These are phyloP conservation scores for Neocrepidodera transversa DNA, from an alignment of 2,888 invertebrate genomes.

Conservation along the genomic window DNA sequence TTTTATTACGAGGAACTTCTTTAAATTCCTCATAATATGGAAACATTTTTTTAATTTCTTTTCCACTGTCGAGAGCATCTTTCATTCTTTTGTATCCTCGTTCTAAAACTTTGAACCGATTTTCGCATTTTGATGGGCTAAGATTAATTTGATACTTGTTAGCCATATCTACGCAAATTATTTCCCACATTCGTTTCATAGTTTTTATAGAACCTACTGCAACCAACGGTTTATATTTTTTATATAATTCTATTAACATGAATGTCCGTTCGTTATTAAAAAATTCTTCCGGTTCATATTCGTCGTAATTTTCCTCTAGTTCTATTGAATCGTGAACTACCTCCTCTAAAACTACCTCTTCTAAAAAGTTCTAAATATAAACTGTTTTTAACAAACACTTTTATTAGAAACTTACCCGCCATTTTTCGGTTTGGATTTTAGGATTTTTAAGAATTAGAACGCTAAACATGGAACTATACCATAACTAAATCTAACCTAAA, in stretches of 20 bases:
- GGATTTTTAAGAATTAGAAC: too few relatives aligned
- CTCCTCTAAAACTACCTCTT: not conserved
- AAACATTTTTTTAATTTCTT: not conserved
- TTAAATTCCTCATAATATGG: slow-evolving; percentile 5
- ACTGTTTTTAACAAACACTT: too few relatives aligned
- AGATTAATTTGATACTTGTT: slow-evolving; percentile 2
- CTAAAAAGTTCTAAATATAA: too few relatives aligned
- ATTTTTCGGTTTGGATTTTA: too few relatives aligned
- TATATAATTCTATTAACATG: slow-evolving; percentile 20
- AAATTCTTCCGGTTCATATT: not conserved
- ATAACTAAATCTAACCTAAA: too few relatives aligned
- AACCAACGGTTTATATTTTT: slow-evolving; percentile 20
- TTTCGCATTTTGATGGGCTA: slow-evolving; percentile 23
- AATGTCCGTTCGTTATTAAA: slow-evolving; percentile 20
- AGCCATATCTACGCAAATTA: slow-evolving; percentile 7
- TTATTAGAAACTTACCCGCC: too few relatives aligned
- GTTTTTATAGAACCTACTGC: slow-evolving; percentile 17
- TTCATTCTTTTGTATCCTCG: slow-evolving; percentile 17
- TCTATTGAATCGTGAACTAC: not conserved
- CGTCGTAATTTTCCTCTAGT: not conserved
- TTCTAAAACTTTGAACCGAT: slow-evolving; percentile 28
- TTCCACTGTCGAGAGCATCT: not conserved
- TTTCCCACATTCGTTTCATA: slow-evolving; percentile 26
- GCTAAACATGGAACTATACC: too few relatives aligned
- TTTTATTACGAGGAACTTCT: not conserved